Evolutionary conservation across 2,113 vertebrate species (phyloP).

Genomic region (Corapipo altera): DNA sequence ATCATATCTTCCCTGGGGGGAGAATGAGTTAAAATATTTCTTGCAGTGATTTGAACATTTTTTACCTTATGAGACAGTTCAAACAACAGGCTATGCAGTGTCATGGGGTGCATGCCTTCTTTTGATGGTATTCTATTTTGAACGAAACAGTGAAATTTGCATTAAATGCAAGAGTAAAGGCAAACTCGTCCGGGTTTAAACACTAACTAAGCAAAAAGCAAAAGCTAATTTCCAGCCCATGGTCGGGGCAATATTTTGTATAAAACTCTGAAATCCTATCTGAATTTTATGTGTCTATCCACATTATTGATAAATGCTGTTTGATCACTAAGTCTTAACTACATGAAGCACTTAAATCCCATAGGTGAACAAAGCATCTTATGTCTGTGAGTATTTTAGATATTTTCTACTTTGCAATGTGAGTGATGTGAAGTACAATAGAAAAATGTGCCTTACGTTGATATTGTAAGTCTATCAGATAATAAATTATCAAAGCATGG

Average conservation of each 20-base stretch:
- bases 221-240: neutral
- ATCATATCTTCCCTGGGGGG: neutral
- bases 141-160: neutral
- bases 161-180: neutral
- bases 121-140: neutral
- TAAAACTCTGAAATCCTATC: neutral
- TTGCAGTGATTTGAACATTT: neutral
- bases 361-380: neutral
- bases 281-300: neutral
- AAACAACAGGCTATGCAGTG: neutral
- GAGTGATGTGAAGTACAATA: fast-evolving
- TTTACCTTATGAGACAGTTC: neutral
- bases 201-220: neutral
- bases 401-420: neutral
- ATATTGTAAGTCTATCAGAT: neutral
- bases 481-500: neutral
- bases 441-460: neutral
- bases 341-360: neutral
- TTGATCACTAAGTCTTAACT: neutral
- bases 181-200: neutral
- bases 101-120: neutral
- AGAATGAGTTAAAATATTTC: neutral
- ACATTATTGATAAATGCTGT: neutral
- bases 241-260: neutral
- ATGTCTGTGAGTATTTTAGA: neutral